Conservation (phyloP, 2,113 vertebrate genomes). For the Cynocephalus volans region DNA sequence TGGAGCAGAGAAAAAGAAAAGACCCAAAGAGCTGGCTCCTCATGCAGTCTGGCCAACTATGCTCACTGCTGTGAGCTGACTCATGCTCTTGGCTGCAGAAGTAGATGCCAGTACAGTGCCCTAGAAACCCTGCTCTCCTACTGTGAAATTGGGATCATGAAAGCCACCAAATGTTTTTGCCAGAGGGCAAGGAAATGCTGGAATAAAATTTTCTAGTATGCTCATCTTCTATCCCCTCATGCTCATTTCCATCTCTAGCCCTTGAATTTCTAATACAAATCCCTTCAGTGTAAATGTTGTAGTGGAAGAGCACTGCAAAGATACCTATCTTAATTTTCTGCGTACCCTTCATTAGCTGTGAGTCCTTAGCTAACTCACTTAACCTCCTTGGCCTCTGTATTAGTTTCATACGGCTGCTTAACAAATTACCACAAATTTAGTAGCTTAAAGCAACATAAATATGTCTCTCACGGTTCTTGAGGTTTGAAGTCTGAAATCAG, state of each 20-base stretch:
- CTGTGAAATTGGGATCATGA: background rate
- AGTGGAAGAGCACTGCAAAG: background rate
- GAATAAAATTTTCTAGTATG: background rate
- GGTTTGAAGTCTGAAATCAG: background rate
- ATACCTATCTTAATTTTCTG: background rate
- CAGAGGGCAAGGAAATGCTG: background rate
- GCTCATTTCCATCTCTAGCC: background rate
- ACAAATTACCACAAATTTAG: too few species aligned
- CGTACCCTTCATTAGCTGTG: background rate
- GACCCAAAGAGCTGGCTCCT: background rate
- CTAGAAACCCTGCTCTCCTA: background rate
- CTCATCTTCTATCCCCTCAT: background rate
- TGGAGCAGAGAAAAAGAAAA: background rate
- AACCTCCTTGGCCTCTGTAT: background rate
- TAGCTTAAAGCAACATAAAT: background rate
- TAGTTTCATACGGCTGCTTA: background rate
- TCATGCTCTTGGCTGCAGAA: slow-evolving; percentile 6
- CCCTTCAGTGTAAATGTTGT: too few species aligned
- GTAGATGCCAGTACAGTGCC: background rate
- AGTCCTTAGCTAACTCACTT: background rate
- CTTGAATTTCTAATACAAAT: background rate
- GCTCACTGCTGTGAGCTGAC: background rate
- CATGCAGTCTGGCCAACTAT: background rate
- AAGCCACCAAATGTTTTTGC: background rate
- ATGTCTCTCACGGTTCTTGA: background rate